A percentile compares a stretch with the other conserved stretches of the same genome.
Conservation (phyloP, 2,888 invertebrate species). For the Heliconius ethilla region DNA sequence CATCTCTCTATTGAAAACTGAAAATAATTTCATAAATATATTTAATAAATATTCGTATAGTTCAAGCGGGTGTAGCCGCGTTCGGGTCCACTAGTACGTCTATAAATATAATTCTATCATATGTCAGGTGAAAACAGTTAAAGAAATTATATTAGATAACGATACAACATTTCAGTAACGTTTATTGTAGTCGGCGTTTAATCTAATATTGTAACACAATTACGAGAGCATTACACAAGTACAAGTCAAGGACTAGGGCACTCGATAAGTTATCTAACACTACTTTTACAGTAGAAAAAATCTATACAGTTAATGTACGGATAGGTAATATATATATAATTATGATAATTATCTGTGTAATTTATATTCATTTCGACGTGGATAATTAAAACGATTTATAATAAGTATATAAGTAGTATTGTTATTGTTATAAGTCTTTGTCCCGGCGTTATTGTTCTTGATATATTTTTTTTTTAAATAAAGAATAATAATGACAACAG, state of each 20-base stretch:
- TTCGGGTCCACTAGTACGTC: too few relatives aligned
- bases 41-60: too few relatives aligned
- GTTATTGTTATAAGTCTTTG: neutral
- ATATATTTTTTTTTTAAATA: neutral
- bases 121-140: neutral
- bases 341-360: neutral
- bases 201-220: slow-evolving; percentile 44
- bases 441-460: neutral
- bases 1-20: too few relatives aligned
- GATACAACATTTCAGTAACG: slow-evolving; percentile 6
- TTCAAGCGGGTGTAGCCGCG: too few relatives aligned
- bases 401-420: neutral
- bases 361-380: neutral
- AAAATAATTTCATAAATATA: too few relatives aligned
- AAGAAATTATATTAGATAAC: neutral
- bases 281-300: slow-evolving; percentile 24
- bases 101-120: neutral
- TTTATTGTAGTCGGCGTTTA: slow-evolving; percentile 23
- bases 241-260: slow-evolving; percentile 37
- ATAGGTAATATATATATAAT: neutral
- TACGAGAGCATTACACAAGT: slow-evolving; percentile 39
- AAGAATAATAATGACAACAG: neutral
- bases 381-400: neutral
- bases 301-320: neutral
- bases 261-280: slow-evolving; percentile 41